phyloP scores from a whole-genome alignment of 2,113 vertebrate species.

The Agelaius tricolor region DNA sequence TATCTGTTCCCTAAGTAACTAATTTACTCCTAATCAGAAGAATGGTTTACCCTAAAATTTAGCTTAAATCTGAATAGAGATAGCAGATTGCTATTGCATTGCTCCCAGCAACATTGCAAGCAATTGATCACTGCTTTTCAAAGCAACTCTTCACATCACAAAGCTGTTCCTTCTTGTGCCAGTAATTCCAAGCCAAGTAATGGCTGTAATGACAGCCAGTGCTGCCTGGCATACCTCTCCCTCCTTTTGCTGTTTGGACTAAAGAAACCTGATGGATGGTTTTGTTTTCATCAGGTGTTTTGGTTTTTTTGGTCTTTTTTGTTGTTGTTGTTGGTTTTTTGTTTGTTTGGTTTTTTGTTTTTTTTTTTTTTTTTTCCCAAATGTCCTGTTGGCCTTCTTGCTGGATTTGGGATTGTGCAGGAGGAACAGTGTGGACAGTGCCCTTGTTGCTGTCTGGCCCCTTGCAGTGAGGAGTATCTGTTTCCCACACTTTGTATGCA shows the following conservation, averaged over 20 bases:
- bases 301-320: not conserved
- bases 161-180: not conserved
- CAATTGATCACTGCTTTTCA: not conserved
- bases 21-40: not conserved
- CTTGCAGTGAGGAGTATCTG: not conserved
- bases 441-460: not conserved
- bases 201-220: accelerated
- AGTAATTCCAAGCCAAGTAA: not conserved
- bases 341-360: not conserved
- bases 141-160: accelerated
- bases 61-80: not conserved
- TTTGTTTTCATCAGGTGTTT: accelerated
- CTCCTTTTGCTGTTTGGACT: not conserved
- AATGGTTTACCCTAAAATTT: not conserved
- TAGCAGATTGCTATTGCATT: not conserved
- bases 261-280: not conserved
- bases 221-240: not conserved
- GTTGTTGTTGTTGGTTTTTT: too few species aligned
- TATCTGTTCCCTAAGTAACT: not conserved
- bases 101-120: not conserved
- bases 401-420: accelerated
- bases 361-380: not conserved
- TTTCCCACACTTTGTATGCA: not conserved
- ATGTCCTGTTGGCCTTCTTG: not conserved
- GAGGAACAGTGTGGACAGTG: not conserved